phyloP scores from a whole-genome alignment of 2,113 vertebrate species.

The Ceuthmochares aereus region DNA sequence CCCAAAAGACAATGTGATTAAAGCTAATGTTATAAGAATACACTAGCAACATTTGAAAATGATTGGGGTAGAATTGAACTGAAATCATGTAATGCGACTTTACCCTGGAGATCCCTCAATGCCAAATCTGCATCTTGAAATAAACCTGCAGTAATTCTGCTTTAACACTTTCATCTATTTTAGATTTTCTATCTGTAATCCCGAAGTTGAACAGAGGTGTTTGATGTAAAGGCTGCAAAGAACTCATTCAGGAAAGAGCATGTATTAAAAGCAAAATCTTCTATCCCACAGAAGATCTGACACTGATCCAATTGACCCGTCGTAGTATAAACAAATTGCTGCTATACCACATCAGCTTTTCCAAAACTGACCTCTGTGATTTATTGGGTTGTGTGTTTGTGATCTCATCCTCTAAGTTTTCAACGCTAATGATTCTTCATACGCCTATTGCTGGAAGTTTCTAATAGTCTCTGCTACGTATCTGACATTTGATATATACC shows the following conservation, averaged over 20 bases:
- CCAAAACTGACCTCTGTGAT: background rate
- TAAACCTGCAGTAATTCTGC: conserved; percentile 11
- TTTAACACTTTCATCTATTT: conserved; percentile 33
- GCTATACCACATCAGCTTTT: background rate
- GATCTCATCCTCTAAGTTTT: conserved; percentile 35
- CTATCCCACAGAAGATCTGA: background rate
- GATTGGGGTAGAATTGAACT: background rate
- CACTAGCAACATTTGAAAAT: background rate
- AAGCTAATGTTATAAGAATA: background rate
- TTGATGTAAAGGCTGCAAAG: background rate
- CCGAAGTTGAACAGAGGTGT: background rate
- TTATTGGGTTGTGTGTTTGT: conserved; percentile 20
- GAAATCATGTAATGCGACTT: background rate
- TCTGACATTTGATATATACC: background rate
- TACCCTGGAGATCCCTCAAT: background rate
- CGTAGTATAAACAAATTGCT: conserved; percentile 8
- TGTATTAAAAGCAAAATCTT: background rate
- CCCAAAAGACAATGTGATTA: background rate
- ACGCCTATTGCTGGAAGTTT: background rate
- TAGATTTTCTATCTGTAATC: background rate
- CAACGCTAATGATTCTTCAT: conserved; percentile 28
- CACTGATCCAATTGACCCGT: background rate
- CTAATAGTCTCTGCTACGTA: background rate
- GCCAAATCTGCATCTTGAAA: background rate
- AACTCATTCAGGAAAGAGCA: background rate